Base-by-base conservation (phyloP, 2,113 vertebrate species). In the Phainopepla nitens region DNA sequence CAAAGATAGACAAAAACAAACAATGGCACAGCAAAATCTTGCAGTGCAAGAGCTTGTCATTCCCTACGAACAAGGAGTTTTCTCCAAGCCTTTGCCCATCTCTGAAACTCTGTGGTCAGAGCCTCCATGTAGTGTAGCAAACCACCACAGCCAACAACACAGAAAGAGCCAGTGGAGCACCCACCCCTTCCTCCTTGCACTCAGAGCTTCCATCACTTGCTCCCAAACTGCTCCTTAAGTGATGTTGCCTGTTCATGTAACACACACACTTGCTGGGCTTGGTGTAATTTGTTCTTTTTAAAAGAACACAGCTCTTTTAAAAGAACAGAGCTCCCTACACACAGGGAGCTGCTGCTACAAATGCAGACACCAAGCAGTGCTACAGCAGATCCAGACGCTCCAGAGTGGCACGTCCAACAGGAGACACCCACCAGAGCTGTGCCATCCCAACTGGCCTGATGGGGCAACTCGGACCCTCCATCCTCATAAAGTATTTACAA, bases 131-230 rank as follows among this genome's bases (percentile, higher is more conserved):
- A 11, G 4, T 1, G 23, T 2, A 68, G 25, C 53, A 47, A 71
- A n/a, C 5, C 36, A 9, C 11, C 23, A 2, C 6, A 0, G 47
- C 19, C 35, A 50, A 8, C 8, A 15, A 5, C 0, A 0, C 0
- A 29, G 25, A 51, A 16, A 13, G 60, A 27, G 22, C 28, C 39
- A 0, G 13, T 9, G n/a, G 68, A 61, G 50, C 81, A 12, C 5
- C 28, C 80, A 27, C 0, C 39, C 44, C 62, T 47, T 18, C 77
- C 45, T 61, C 35, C 50, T 50, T 5, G 15, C 54, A 3, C 3
- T 0, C 69, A 36, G 50, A 44, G 27, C 64, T 61, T 10, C 72
- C 85, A 35, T 10, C 56, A 11, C 6, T 4, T 19, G 28, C 69
- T 91, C 82, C 27, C 76, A 49, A 49, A 57, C 15, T 1, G 66